phyloP scores from a whole-genome alignment of 2,113 vertebrate genomes.

The Siniperca knerii region DNA sequence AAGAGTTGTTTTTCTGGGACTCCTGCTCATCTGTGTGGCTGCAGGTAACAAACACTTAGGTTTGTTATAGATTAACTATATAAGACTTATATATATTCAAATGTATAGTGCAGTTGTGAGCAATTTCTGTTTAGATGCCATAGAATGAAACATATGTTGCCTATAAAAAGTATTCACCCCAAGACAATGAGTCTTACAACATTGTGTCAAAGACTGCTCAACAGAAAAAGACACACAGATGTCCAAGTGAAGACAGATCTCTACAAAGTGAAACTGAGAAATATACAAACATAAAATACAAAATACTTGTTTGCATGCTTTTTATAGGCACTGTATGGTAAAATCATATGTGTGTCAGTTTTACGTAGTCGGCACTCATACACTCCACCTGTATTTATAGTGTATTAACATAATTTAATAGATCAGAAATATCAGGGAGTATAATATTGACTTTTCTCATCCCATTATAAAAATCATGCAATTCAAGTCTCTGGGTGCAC shows the following conservation, averaged over 20 bases:
- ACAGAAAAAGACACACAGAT: neutral
- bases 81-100: neutral
- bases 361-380: neutral
- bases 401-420: neutral
- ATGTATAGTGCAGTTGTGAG: neutral
- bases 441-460: neutral
- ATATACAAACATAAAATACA: neutral
- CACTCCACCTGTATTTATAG: neutral
- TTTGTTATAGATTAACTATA: neutral
- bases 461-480: neutral
- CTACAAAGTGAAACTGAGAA: neutral
- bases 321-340: neutral
- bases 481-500: neutral
- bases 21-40: conserved; percentile 68
- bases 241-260: neutral
- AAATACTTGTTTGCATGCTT: neutral
- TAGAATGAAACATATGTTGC: neutral
- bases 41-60: conserved; percentile 62
- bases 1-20: conserved; percentile 66
- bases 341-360: neutral
- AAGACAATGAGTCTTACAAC: neutral
- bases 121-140: neutral
- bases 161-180: neutral
- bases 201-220: neutral
- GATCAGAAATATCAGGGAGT: neutral